phyloP scores from a whole-genome alignment of 2,113 vertebrate species.

The Eudorcas thomsonii region DNA sequence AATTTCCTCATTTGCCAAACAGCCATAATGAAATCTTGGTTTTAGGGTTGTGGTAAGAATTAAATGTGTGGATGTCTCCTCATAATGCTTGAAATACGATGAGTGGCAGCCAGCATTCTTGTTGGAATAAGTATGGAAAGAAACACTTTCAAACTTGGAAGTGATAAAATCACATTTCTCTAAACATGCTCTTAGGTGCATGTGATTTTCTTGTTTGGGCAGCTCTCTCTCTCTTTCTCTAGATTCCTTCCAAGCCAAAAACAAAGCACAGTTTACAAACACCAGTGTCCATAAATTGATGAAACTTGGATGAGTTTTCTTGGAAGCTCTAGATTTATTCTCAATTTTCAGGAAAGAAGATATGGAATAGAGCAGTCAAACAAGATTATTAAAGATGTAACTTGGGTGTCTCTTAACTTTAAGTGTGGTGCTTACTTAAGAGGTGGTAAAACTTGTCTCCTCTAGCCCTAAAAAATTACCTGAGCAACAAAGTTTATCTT shows the following conservation, averaged over 20 bases:
- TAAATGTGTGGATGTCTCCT: neutral
- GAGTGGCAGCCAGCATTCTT: neutral
- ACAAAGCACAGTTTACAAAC: neutral
- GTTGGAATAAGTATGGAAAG: neutral
- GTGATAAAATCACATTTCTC: neutral
- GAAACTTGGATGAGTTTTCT: neutral
- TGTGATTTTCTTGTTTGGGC: neutral
- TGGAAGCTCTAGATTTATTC: neutral
- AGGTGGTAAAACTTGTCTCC: neutral
- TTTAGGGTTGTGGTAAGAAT: neutral
- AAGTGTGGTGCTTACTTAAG: neutral
- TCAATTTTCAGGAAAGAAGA: neutral
- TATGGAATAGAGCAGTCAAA: neutral
- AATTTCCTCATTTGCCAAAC: neutral
- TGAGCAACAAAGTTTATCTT: neutral
- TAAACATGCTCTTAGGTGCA: neutral
- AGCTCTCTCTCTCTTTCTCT: neutral
- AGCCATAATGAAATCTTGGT: neutral
- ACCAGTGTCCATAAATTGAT: neutral
- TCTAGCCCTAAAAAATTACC: neutral
- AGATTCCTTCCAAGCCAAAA: neutral
- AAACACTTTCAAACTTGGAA: neutral
- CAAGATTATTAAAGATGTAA: neutral
- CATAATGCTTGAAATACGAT: neutral
- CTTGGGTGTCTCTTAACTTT: neutral